phyloP scores from a whole-genome alignment of 2,113 vertebrate genomes.

The Peucedramus taeniatus region DNA sequence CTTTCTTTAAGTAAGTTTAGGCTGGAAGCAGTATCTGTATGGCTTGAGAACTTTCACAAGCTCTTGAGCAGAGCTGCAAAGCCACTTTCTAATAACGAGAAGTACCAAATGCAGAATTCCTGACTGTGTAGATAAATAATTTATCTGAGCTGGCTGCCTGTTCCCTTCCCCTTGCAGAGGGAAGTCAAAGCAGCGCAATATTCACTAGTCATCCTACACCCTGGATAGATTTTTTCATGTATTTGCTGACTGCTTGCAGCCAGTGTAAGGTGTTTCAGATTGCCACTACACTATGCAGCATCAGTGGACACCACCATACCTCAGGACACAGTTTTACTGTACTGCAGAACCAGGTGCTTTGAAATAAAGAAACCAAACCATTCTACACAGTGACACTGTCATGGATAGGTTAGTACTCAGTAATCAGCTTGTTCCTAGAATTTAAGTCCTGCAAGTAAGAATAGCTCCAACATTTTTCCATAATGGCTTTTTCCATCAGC shows the following conservation, averaged over 20 bases:
- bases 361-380: constrained; percentile 31
- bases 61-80: background rate
- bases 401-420: background rate
- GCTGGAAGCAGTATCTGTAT: background rate
- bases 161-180: background rate
- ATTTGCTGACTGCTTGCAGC: background rate
- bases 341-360: constrained; percentile 41
- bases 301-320: constrained; percentile 18
- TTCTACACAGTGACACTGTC: background rate
- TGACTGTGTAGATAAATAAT: background rate
- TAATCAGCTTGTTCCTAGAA: constrained; percentile 19
- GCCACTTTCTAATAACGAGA: background rate
- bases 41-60: background rate
- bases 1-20: background rate
- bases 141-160: background rate
- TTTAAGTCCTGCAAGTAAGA: background rate
- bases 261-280: background rate
- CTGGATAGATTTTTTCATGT: background rate
- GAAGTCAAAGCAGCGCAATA: background rate
- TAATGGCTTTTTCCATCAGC: background rate
- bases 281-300: constrained; percentile 9
- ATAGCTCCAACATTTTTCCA: background rate
- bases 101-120: background rate
- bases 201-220: background rate
- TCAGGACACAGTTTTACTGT: constrained; percentile 54